Evolutionary conservation across 2,113 vertebrate species (phyloP).

Genomic region (Balaenoptera acutorostrata): DNA sequence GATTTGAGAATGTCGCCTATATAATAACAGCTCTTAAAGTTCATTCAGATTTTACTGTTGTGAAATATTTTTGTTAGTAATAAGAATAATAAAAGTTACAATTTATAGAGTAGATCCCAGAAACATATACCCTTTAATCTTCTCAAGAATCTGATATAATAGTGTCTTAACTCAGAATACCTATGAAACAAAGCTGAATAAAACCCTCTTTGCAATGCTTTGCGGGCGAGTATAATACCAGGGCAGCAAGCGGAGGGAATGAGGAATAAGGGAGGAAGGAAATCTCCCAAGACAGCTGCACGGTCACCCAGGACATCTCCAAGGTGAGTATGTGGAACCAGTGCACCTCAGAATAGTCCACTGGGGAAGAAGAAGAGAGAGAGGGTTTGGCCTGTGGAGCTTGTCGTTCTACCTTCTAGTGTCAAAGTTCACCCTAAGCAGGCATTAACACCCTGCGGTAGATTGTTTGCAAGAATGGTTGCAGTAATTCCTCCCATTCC

Average conservation of each 20-base stretch:
- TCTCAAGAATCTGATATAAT: neutral
- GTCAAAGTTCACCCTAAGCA: neutral
- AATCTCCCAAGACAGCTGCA: neutral
- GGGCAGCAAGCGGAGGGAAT: neutral
- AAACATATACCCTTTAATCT: neutral
- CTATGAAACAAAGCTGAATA: neutral
- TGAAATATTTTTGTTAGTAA: neutral
- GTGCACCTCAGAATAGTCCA: neutral
- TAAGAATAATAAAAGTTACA: neutral
- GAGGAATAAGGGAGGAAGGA: neutral
- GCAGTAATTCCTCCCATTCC: neutral
- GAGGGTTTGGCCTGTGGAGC: neutral
- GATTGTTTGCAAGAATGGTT: neutral
- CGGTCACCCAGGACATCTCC: neutral
- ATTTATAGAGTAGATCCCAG: neutral
- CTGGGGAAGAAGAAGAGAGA: neutral
- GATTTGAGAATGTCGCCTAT: neutral
- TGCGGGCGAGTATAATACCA: neutral
- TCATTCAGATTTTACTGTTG: neutral
- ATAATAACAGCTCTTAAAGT: neutral
- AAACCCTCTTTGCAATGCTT: neutral
- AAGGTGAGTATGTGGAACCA: neutral
- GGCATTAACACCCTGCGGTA: neutral
- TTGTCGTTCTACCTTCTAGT: neutral
- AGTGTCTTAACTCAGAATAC: neutral